Evolutionary conservation across 2,888 invertebrate genomes (phyloP).

Genomic region (Micoletzkya japonica): DNA sequence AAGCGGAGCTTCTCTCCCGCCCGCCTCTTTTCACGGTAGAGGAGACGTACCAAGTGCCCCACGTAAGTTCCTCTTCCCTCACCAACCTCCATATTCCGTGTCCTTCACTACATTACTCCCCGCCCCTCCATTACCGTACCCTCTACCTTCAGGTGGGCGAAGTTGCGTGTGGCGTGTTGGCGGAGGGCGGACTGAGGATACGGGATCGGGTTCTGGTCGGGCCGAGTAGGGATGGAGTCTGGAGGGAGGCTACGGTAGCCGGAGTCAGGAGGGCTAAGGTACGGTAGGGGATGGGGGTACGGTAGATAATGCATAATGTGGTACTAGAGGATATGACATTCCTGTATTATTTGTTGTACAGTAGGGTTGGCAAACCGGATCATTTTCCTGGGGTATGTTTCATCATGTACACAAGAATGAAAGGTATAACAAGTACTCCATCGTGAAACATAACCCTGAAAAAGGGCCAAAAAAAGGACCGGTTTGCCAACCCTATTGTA

Average conservation of each 20-base stretch:
- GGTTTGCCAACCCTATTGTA: too few species aligned
- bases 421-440: too few species aligned
- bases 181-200: conserved; percentile 83
- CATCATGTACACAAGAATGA: too few species aligned
- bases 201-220: conserved; percentile 71
- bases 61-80: conserved; percentile 69
- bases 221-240: conserved; percentile 60
- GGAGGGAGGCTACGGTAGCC: conserved; percentile 23
- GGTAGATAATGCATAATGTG: too few species aligned
- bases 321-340: too few species aligned
- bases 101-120: conserved; percentile 68
- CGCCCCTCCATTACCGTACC: conserved; percentile 15
- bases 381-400: too few species aligned
- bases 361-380: too few species aligned
- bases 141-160: conserved; percentile 43
- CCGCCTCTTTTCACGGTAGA: conserved; percentile 80
- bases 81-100: background rate
- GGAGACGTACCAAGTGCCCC: conserved; percentile 73
- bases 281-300: background rate
- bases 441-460: too few species aligned
- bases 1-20: conserved; percentile 36
- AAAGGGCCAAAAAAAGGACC: too few species aligned
- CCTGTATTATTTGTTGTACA: too few species aligned
- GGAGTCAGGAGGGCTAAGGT: conserved; percentile 25
- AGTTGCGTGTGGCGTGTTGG: conserved; percentile 68